Conservation (phyloP, 2,797 vertebrate genomes). For the Amniataba percoides region DNA sequence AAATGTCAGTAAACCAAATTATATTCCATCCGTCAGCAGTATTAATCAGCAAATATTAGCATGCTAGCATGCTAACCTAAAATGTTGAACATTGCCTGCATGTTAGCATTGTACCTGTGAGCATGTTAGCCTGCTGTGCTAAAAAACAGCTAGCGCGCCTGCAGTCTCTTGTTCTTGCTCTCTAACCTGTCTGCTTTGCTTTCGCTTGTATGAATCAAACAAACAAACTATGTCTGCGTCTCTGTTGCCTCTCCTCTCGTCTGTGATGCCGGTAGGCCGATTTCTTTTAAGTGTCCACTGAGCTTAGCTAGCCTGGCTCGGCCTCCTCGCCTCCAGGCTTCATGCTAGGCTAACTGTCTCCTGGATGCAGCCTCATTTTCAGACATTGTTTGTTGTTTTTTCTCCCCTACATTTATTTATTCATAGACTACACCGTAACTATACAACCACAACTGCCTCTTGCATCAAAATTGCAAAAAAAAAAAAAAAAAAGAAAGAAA, state of each 20-base stretch:
- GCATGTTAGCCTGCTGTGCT: background rate
- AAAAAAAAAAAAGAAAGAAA: too few species aligned
- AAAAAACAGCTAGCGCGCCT: too few species aligned
- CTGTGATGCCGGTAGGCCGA: too few species aligned
- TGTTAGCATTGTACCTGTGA: background rate
- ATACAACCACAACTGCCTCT: conserved; percentile 32
- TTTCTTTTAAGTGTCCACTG: too few species aligned
- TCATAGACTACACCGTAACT: conserved; percentile 20
- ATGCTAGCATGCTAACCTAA: background rate
- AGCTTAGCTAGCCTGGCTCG: background rate
- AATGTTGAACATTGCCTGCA: background rate
- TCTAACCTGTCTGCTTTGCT: too few species aligned
- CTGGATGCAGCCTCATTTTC: conserved; percentile 11
- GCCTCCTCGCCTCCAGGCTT: background rate
- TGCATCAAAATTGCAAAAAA: conserved; percentile 33
- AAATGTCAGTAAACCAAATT: background rate
- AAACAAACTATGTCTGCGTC: too few species aligned
- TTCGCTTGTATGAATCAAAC: too few species aligned
- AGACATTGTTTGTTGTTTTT: conserved; percentile 6
- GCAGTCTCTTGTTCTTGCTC: too few species aligned
- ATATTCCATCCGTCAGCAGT: background rate
- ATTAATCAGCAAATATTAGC: background rate
- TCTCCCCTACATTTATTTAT: conserved; percentile 15
- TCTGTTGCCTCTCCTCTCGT: too few species aligned
- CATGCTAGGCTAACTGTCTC: conserved; percentile 4